Conservation (phyloP, 2,888 invertebrate species). For the Clostera curtula region DNA sequence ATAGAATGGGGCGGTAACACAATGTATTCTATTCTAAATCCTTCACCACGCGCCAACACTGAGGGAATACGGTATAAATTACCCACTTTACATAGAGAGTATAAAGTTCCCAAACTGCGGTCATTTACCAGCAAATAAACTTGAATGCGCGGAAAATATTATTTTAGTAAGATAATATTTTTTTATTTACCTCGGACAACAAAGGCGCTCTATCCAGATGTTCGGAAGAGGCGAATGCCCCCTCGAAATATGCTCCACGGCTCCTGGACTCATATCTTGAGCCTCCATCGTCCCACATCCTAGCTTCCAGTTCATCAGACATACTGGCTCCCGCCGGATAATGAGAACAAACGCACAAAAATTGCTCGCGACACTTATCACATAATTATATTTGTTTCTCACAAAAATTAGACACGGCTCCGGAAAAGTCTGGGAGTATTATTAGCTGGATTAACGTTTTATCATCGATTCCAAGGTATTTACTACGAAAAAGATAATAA, state of each 20-base stretch:
- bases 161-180: constrained; percentile 5
- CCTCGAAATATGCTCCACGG: constrained; percentile 55
- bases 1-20: too few species aligned
- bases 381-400: constrained; percentile 19
- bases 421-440: constrained; percentile 3
- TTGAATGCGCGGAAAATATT: not conserved
- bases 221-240: constrained; percentile 62
- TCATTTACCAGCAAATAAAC: too few species aligned
- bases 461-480: constrained; percentile 23
- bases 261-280: constrained; percentile 53
- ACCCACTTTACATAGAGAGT: too few species aligned
- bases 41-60: too few species aligned
- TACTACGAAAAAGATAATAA: constrained; percentile 23
- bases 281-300: constrained; percentile 66
- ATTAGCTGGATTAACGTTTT: constrained; percentile 12
- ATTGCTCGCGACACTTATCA: constrained; percentile 23
- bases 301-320: constrained; percentile 69
- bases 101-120: too few species aligned
- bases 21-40: too few species aligned
- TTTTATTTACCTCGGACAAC: constrained; percentile 53
- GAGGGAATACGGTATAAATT: too few species aligned
- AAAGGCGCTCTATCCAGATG: constrained; percentile 63
- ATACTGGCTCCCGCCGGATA: constrained; percentile 56
- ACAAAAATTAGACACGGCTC: constrained; percentile 9
- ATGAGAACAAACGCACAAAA: constrained; percentile 20